Evolutionary conservation across 1,140 invertebrate species (phyloP), one percentile per base, ranked within the genome.

Genomic region (Drosophila azteca): DNA sequence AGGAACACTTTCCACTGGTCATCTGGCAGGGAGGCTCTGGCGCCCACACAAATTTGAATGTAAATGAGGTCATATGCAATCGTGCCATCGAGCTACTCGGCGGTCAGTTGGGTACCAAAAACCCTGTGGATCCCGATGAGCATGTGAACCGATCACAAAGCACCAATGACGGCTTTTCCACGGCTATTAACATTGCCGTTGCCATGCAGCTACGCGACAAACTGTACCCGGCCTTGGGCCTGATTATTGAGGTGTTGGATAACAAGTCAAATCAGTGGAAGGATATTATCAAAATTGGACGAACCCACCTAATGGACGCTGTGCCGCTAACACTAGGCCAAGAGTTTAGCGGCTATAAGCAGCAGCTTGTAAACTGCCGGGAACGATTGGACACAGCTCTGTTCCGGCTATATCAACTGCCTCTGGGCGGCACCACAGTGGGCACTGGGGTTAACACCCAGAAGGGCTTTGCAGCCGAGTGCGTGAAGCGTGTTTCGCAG

Each of bases 101-200:
- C 13, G 98, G 99, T 6, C 93, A 96, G 81, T 92, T 99, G 4
- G 99, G 99, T 20, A 96, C 95, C n/a, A 99, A 99, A 92, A 94
- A 92, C 48, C 98, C 98, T 0, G 98, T 99, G 0, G 98, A 99
- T 93, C 99, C 99, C 0, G 99, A 99, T 92, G 98, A 99, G 92
- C 99, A 99, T 93, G 98, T 99, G n/a, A 99, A 99, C 92, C 99
- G 98, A 93, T 97, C 97, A 20, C 98, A 99, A 92, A 99, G 98
- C 92, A 98, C 97, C 29, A 99, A 99, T 92, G 99, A 99, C 91
- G 98, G 97, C 1, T 99, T 98, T 90, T 98, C 99, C 3, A 99
- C 99, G 13, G 99, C 99, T 0, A 99, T 99, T 96, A 98, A 99
- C 83, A 97, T 99, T 82, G 96, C 99, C 3, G 97, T 98, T 4